A percentile compares a stretch with the other conserved stretches of the same genome.
Conservation (phyloP, 1,140 invertebrate genomes). For the Drosophila pachea region DNA sequence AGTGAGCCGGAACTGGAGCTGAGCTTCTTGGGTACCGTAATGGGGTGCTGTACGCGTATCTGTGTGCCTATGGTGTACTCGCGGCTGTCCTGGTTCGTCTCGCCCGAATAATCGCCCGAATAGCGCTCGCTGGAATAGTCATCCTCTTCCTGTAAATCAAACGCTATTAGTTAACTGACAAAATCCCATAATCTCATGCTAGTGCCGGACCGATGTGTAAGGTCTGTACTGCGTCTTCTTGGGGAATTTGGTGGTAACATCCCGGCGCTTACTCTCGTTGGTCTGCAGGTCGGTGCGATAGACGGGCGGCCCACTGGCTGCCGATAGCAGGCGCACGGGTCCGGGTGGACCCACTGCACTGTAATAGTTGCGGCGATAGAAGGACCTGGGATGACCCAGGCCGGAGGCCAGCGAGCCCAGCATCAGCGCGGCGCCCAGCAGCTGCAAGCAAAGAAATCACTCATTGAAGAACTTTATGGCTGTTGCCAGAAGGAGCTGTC, state of each 20-base stretch:
- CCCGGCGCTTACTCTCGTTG: constrained; percentile 70
- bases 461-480: not conserved
- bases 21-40: constrained; percentile 67
- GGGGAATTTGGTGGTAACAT: constrained; percentile 59
- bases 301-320: constrained; percentile 21
- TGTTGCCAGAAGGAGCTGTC: not conserved
- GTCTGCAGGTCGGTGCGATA: constrained; percentile 58
- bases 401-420: constrained; percentile 31
- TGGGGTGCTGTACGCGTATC: constrained; percentile 74
- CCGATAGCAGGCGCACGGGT: constrained; percentile 36
- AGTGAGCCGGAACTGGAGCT: constrained; percentile 30
- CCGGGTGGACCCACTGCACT: constrained; percentile 51
- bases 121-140: constrained; percentile 68
- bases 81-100: constrained; percentile 61
- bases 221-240: constrained; percentile 67
- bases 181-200: not conserved
- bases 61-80: constrained; percentile 75
- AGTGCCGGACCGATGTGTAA: constrained; percentile 60
- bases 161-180: not conserved
- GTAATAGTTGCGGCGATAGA: constrained; percentile 59
- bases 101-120: constrained; percentile 64
- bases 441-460: constrained; percentile 32
- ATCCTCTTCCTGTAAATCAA: constrained; percentile 60
- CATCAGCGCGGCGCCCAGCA: constrained; percentile 48
- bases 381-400: constrained; percentile 51